Percentiles rank a stretch among this genome's conserved stretches.
phyloP scores from a whole-genome alignment of 2,888 invertebrate species.

The Bruchidius siliquastri region DNA sequence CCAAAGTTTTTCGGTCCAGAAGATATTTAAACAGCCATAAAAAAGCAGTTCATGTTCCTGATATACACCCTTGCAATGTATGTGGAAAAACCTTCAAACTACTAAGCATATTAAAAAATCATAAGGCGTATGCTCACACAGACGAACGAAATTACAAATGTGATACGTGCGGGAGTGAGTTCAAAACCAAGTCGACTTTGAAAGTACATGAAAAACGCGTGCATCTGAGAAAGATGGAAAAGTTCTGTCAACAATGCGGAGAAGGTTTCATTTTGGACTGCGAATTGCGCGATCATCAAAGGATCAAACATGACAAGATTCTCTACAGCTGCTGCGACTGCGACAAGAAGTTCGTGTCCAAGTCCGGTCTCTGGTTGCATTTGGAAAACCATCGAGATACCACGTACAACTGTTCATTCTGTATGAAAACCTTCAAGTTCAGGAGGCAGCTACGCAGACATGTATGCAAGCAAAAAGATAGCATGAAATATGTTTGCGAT shows the following conservation, averaged over 20 bases:
- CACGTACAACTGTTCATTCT: not conserved
- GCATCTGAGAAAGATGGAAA: constrained; percentile 9
- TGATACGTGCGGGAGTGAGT: constrained; percentile 2
- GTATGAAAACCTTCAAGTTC: not conserved
- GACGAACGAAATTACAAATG: not conserved
- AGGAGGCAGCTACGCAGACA: not conserved
- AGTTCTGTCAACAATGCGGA: constrained; percentile 11
- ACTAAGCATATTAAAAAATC: not conserved
- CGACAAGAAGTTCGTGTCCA: not conserved
- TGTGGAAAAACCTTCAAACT: not conserved
- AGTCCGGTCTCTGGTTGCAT: not conserved
- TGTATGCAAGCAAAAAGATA: not conserved
- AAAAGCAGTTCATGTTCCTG: not conserved
- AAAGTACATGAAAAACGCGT: constrained; percentile 11
- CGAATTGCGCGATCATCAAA: constrained; percentile 10
- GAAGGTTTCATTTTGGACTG: constrained; percentile 9
- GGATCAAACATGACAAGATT: constrained; percentile 6
- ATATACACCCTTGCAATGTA: not conserved
- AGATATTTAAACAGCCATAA: not conserved
- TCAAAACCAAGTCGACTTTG: constrained; percentile 7
- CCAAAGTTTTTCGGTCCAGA: not conserved
- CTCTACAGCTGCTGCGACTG: not conserved
- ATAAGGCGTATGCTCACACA: not conserved
- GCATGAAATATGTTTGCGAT: not conserved
- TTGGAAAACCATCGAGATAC: not conserved